phyloP scores from a whole-genome alignment of 2,888 invertebrate species.

The Pristionchus exspectatus region DNA sequence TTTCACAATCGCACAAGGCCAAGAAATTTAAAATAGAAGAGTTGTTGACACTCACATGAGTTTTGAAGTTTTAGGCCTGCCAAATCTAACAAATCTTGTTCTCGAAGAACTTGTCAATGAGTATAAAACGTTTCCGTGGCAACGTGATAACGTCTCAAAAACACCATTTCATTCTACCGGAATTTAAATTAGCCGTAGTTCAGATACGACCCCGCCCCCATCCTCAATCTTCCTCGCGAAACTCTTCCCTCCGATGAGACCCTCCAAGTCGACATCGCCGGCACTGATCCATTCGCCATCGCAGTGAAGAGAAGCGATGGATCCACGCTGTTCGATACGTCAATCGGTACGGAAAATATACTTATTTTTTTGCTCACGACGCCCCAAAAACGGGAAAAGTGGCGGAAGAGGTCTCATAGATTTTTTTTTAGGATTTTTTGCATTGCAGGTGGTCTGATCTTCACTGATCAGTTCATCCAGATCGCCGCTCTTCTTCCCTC shows the following conservation, averaged over 20 bases:
- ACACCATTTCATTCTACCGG: no score
- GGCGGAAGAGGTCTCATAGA: background rate
- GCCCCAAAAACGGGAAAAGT: background rate
- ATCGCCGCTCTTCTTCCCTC: slow-evolving; percentile 74
- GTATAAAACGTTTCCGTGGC: no score
- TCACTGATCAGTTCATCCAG: slow-evolving; percentile 76
- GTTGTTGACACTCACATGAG: no score
- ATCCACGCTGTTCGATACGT: slow-evolving; percentile 37
- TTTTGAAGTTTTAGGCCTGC: no score
- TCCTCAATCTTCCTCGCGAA: slow-evolving; percentile 35
- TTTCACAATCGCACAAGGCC: no score
- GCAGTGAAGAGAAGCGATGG: background rate
- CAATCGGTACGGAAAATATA: slow-evolving; percentile 4
- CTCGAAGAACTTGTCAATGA: background rate
- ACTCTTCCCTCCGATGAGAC: background rate
- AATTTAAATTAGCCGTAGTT: no score
- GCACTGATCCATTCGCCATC: slow-evolving; percentile 19
- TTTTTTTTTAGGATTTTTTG: background rate
- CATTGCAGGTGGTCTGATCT: slow-evolving; percentile 71
- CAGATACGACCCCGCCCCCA: slow-evolving; percentile 12
- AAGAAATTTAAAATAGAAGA: no score
- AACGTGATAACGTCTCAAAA: no score
- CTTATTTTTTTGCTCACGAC: no score
- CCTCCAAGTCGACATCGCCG: background rate
- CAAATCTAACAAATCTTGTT: no score